Evolutionary conservation across 2,888 invertebrate genomes (phyloP), one percentile per base, ranked within the genome.

Genomic region (Harmothoe impar): DNA sequence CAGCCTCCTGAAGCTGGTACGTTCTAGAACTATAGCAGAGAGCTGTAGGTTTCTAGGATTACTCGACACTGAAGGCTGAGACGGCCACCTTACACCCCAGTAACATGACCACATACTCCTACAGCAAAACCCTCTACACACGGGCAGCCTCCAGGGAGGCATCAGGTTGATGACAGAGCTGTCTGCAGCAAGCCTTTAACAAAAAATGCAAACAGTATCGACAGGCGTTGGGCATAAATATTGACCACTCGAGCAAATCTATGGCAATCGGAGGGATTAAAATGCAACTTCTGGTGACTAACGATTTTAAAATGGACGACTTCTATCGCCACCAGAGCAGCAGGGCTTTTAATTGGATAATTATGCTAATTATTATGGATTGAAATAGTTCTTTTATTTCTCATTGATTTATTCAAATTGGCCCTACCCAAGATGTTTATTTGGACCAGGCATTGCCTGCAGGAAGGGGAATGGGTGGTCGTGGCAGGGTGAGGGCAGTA

Each of bases 341-440:
- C 81, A 33, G 81, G 15, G 15, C 33, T 81, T 43, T 33, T 35
- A 81, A 81, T 81, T 81, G 81, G 81, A 81, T 81, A 81, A 81
- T 81, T 81, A 81, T 81, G 81, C 81, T 81, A 81, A 81, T 81
- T 81, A 35, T 20, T 35, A 81, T 81, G 81, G 81, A 81, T 81
- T 43, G 35, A n/a, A 35, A 43, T 43, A 1, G 17, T 81, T 33
- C 23, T 81, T 81, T 81, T 81, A 33, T 43, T 81, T 33, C 35
- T 15, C 23, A 81, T 81, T 33, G 81, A 81, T 81, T 81, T 81
- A 81, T 81, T 81, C 43, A 35, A 81, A 81, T 81, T 43, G 81
- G 23, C 81, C n/a, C 35, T 33, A n/a, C 43, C 15, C 43, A 35
- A 35, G 35, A 81, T 35, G 81, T 81, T 81, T 81, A 81, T 81